Conservation (phyloP, 1,140 invertebrate genomes). For the Habropoda laboriosa region DNA sequence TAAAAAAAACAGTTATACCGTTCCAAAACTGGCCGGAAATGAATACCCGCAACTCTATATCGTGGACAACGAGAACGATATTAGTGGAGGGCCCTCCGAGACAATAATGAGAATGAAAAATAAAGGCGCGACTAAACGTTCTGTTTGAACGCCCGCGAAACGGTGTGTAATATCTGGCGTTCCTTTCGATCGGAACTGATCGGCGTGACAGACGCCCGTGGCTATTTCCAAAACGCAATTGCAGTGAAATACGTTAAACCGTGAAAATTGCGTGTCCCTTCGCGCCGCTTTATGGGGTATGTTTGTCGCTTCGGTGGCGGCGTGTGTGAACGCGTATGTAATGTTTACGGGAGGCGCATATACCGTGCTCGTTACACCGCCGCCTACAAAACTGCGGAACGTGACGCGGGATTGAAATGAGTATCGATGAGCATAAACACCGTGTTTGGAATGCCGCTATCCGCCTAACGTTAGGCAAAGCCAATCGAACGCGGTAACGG, state of each 20-base stretch:
- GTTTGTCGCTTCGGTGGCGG: constrained; percentile 21
- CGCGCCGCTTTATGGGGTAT: constrained; percentile 33
- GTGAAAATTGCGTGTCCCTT: constrained; percentile 39
- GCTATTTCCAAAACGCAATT: constrained; percentile 30
- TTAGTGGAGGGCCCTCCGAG: too few species aligned
- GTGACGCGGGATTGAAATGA: constrained; percentile 43
- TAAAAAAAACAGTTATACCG: too few species aligned
- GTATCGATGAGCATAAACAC: constrained; percentile 35
- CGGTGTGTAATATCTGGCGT: neutral
- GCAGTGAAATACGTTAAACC: constrained; percentile 32
- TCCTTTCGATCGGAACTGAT: neutral
- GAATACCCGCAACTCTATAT: too few species aligned
- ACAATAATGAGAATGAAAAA: neutral
- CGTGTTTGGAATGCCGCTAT: neutral
- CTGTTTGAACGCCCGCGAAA: neutral
- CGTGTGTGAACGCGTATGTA: constrained; percentile 40
- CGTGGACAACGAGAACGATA: too few species aligned
- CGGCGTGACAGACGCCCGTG: constrained; percentile 2
- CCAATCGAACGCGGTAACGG: too few species aligned
- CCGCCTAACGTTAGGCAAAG: neutral
- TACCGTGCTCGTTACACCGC: constrained; percentile 24
- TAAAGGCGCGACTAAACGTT: neutral
- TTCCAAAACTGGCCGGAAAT: too few species aligned
- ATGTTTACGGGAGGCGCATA: constrained; percentile 47
- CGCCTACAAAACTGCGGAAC: constrained; percentile 54